Percentiles rank a stretch among this genome's conserved stretches.
phyloP scores from a whole-genome alignment of 37 sponge, comb jelly and placozoan genomes.

The Ephydatia muelleri region DNA sequence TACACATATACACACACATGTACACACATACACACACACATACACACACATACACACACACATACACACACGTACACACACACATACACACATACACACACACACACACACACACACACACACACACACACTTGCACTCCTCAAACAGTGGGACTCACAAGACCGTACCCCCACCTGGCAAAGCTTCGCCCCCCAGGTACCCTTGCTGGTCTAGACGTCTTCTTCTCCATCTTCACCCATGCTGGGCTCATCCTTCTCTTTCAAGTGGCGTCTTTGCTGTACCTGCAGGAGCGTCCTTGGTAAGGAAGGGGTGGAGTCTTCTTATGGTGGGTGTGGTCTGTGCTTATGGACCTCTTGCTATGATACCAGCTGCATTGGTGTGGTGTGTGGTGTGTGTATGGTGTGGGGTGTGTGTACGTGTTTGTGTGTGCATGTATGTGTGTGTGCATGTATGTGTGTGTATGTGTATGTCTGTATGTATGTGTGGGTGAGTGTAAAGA shows the following conservation, averaged over 20 bases:
- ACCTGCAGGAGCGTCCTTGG: constrained; percentile 56
- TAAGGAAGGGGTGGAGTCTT: constrained; percentile 18
- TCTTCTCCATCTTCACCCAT: constrained; percentile 63
- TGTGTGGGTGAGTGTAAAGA: too few species aligned
- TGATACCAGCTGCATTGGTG: background rate
- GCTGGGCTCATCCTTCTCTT: constrained; percentile 38
- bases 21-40: background rate
- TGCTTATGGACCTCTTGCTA: too few species aligned
- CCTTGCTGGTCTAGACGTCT: constrained; percentile 61
- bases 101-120: background rate
- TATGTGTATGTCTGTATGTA: too few species aligned
- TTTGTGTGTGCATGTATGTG: too few species aligned
- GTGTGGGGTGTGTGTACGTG: too few species aligned
- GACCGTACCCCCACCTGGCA: constrained; percentile 58
- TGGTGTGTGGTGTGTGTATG: too few species aligned
- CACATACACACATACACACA: background rate
- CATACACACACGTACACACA: background rate
- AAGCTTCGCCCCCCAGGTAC: constrained; percentile 71
- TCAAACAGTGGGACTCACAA: constrained; percentile 79
- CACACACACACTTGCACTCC: background rate
- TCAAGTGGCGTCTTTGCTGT: constrained; percentile 53
- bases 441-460: background rate
- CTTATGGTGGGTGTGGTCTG: background rate
- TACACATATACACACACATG: too few species aligned
- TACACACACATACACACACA: background rate